A percentile compares a stretch with the other conserved stretches of the same genome.
Conservation (phyloP, 1,140 invertebrate species). For the Gryllus bimaculatus region DNA sequence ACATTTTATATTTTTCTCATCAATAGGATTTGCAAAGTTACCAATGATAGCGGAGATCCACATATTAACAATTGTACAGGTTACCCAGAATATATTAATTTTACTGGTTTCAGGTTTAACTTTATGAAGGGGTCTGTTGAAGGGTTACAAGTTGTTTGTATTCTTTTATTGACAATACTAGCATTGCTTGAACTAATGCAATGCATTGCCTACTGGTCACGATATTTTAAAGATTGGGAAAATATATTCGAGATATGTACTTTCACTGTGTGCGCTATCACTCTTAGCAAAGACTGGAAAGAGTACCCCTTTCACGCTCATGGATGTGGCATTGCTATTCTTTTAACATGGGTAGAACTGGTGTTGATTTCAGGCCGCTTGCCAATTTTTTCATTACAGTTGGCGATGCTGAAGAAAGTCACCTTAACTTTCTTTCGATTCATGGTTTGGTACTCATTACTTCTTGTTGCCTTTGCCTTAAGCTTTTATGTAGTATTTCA, state of each 20-base stretch:
- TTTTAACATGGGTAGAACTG: conserved; percentile 63
- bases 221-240: conserved; percentile 50
- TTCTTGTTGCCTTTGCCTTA: conserved; percentile 68
- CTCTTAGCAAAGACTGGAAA: conserved; percentile 43
- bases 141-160: no score
- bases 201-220: conserved; percentile 52
- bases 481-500: conserved; percentile 66
- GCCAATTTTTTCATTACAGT: conserved; percentile 57
- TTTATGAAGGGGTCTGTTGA: no score
- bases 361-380: conserved; percentile 66
- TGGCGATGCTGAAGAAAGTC: conserved; percentile 68
- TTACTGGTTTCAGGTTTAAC: no score
- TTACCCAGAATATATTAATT: no score
- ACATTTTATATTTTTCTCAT: no score
- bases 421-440: conserved; percentile 69
- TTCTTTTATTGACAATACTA: conserved; percentile 43
- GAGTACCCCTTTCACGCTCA: conserved; percentile 40
- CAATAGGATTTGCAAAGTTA: no score
- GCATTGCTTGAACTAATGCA: conserved; percentile 45
- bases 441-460: conserved; percentile 62
- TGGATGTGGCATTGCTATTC: conserved; percentile 52
- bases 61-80: no score
- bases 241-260: conserved; percentile 51
- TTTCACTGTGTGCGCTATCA: conserved; percentile 48
- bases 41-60: no score